Conservation (phyloP, 2,113 vertebrate genomes). For the Crotalus horridus region DNA sequence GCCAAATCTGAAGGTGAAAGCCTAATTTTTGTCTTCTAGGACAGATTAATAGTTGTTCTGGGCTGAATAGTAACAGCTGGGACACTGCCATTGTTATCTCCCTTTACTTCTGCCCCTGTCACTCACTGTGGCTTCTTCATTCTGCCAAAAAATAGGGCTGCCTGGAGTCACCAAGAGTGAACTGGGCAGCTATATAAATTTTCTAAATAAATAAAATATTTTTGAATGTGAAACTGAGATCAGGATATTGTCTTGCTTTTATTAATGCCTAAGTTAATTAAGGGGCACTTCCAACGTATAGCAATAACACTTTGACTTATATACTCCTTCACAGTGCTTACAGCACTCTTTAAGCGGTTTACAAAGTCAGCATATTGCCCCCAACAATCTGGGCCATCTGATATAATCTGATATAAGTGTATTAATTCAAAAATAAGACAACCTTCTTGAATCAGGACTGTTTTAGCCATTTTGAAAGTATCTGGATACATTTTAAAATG, state of each 20-base stretch:
- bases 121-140: neutral
- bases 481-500: no score
- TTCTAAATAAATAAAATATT: neutral
- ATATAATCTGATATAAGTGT: neutral
- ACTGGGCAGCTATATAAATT: neutral
- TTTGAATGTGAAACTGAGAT: neutral
- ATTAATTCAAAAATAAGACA: neutral
- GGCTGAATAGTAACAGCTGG: neutral
- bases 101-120: neutral
- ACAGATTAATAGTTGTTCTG: neutral
- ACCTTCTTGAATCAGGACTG: neutral
- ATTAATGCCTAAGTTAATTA: neutral
- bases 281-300: neutral
- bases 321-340: no score
- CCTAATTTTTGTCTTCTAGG: neutral
- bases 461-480: neutral
- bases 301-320: no score
- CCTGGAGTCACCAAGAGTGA: neutral
- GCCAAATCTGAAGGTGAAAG: neutral
- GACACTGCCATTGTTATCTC: neutral
- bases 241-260: neutral
- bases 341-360: no score
- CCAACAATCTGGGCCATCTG: no score
- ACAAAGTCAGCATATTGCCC: no score
- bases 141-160: neutral